Evolutionary conservation across 2,797 vertebrate species (phyloP), one percentile per base, ranked within the genome.

Genomic region (Sparidentex hasta): DNA sequence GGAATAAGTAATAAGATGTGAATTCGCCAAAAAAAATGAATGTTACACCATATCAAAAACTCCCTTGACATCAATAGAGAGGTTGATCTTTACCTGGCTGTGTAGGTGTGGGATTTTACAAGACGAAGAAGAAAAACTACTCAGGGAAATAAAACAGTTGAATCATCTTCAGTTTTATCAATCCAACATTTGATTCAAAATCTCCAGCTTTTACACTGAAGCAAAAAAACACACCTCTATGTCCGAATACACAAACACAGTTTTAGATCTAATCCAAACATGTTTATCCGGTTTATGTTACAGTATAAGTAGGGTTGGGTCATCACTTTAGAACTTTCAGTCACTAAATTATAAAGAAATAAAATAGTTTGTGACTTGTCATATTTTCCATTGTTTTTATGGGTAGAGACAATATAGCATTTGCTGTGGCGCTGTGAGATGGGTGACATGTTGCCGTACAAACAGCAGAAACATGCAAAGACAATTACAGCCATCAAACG

Each of bases 41-140:
- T 13, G 54, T 48, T 2, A 21, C 47, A 16, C 9, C 25, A 5
- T 47, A 62, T 76, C 20, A 68, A 17, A 23, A 5, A 47, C 21
- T 48, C 25, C 20, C 78, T 67, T 61, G 44, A 71, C 68, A 73
- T 69, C 23, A 33, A 20, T 11, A 12, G 48, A 1, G 3, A 52
- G 61, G 63, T 59, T n/a, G 4, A 80, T 33, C 43, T 63, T 43
- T 17, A 43, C 18, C 47, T 33, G 18, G 25, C 4, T 21, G 44
- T 38, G 76, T 58, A 55, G 82, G 82, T 74, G 59, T 50, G n/a
- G 65, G 29, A 20, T 57, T 65, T 70, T 27, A 55, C 38, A 51
- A 65, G 0, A 23, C 29, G 0, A 23, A 29, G 5, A 61, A 65
- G 58, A 47, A 47, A 71, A 58, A 56, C 21, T 29, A 38, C 47